Evolutionary conservation across 2,797 vertebrate species (phyloP), one percentile per base, ranked within the genome.

Genomic region (Acrocephalus scirpaceus): DNA sequence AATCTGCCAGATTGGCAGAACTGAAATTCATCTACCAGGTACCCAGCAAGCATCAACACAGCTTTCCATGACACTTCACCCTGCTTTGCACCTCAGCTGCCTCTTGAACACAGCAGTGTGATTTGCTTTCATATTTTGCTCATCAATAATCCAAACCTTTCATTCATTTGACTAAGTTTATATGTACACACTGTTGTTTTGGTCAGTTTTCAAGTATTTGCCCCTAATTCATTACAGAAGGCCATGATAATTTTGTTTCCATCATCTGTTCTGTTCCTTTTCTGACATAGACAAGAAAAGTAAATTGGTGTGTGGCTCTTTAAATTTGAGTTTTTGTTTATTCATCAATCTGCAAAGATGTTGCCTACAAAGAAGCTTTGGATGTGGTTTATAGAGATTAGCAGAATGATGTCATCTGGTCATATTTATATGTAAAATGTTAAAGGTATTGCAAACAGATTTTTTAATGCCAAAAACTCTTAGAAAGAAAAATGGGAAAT

Each of bases 11-110:
- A 92, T 96, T 85, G 93, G 81, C 78, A 82, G 87, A 76, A 13
- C 78, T 76, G 91, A 80, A 86, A 77, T 96, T 97, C 71, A 88
- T 93, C 71, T 95, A 69, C 48, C 61, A 89, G 73, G 50, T 94
- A 93, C 92, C 91, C 88, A 70, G 58, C 27, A 48, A 89, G 51
- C 69, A 51, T 84, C 87, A 87, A 16, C 82, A 64, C 87, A 84
- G 48, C 61, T 92, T 67, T 60, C 61, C 79, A 57, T 86, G 92
- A 87, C 73, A 60, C 42, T 38, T 27, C 80, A 62, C 56, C 50
- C 81, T 94, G 78, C 40, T 90, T 71, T 82, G 40, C 60, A 78
- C 40, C 57, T 82, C n/a, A 36, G 36, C 75, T 71, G 20, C 57
- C 75, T 87, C 40, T 54, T 61, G 8, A 83, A 67, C 8, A 17